Evolutionary conservation across 2,888 invertebrate species (phyloP), one percentile per base, ranked within the genome.

Genomic region (Mimas tiliae): DNA sequence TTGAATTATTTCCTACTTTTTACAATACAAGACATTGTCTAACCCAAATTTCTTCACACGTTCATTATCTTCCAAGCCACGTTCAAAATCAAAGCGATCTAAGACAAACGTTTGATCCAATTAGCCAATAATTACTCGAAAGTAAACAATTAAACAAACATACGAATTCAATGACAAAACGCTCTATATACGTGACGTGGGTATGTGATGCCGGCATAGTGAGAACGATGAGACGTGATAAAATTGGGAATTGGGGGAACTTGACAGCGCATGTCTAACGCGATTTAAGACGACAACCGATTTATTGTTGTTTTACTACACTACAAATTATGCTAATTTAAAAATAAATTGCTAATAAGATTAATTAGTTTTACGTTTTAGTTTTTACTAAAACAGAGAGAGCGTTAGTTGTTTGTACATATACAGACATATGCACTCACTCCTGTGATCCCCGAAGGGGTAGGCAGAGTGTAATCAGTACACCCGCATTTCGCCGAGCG

Each of bases 171-270:
- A 67, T 53, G 67, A 63, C 70, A 74, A 73, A 74, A 70, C 82
- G 83, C 79, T 85, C 85, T 82, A 83, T 71, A 82, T 88, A 90
- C 90, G 90, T 90, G 90, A 78, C 67, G 34, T 21, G 86, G 64
- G 70, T 84, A 68, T 76, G 69, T 68, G 79, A 78, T 70, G 65
- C 68, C 71, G 67, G 70, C 68, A 65, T 76, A 79, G 80, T 85
- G 84, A 79, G 84, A 86, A 85, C 66, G 66, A 19, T 34, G 34
- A 27, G 68, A 82, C 87, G 87, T 87, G 87, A 84, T 68, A 68
- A 65, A 72, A 68, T 70, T 82, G 68, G 70, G 73, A 74, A 80
- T 62, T 50, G 34, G 67, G 16, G 33, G 38, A 38, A 42, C 34
- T 42, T 58, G 58, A 38, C 58, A 19, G 38, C 58, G 6, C 58